Conservation (phyloP, 2,888 invertebrate species). For the Glaucopsyche alexis region DNA sequence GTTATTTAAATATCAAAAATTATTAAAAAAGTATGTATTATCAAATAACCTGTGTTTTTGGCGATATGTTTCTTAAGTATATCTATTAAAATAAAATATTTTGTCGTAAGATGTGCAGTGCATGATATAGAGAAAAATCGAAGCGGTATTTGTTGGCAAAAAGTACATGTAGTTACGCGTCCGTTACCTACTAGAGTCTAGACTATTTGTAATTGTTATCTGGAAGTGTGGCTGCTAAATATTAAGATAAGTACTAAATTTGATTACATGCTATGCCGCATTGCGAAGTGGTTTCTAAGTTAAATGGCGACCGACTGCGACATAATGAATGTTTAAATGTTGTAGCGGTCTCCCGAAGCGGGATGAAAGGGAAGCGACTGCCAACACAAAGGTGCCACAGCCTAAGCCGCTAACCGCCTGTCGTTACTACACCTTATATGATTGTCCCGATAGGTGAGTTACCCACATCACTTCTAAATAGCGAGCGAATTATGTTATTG, state of each 20-base stretch:
- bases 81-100: neutral
- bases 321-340: constrained; percentile 70
- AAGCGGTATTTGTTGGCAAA: constrained; percentile 24
- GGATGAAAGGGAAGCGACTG: constrained; percentile 55
- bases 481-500: constrained; percentile 24
- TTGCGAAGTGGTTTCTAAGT: constrained; percentile 52
- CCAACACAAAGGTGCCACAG: constrained; percentile 35
- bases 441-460: constrained; percentile 31
- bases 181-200: constrained; percentile 38
- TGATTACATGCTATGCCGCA: constrained; percentile 45
- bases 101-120: neutral
- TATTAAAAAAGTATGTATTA: neutral
- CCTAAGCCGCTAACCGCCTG: constrained; percentile 12
- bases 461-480: constrained; percentile 16
- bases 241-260: constrained; percentile 59
- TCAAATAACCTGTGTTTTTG: neutral
- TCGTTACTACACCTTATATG: constrained; percentile 8
- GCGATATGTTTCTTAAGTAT: neutral
- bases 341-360: constrained; percentile 69
- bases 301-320: constrained; percentile 53
- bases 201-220: constrained; percentile 36
- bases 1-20: neutral
- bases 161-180: constrained; percentile 66
- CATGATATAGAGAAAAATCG: constrained; percentile 16
- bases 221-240: constrained; percentile 42